These are phyloP conservation scores for Myrmecobius fasciatus DNA, from an alignment of 2,113 vertebrate genomes.

Conservation along the genomic window DNA sequence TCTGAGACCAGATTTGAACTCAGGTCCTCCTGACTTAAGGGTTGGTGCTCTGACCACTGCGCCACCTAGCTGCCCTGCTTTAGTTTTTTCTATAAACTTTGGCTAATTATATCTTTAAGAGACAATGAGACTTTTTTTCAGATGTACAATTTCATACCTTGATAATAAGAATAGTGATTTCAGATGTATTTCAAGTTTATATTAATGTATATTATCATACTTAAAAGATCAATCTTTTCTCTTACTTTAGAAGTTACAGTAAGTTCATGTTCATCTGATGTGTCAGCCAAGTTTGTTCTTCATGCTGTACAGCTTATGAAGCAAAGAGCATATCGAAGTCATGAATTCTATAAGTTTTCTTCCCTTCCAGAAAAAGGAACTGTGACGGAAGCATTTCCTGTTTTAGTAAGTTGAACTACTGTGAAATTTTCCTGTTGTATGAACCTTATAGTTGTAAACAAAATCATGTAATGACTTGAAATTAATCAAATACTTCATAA, in stretches of 20 bases:
- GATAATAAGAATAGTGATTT: not conserved
- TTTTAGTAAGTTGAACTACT: slow-evolving; percentile 87
- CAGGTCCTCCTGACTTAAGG: too few species aligned
- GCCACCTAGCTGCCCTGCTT: too few species aligned
- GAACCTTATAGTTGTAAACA: not conserved
- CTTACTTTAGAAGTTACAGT: slow-evolving; percentile 91
- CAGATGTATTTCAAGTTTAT: not conserved
- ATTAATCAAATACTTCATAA: too few species aligned
- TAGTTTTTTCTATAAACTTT: not conserved
- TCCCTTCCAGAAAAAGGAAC: slow-evolving; percentile 95
- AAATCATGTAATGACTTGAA: not conserved
- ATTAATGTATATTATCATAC: not conserved
- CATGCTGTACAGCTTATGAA: slow-evolving; percentile 96
- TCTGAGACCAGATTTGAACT: too few species aligned
- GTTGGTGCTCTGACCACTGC: too few species aligned
- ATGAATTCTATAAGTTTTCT: slow-evolving; percentile 98
- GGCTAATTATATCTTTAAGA: slow-evolving; percentile 29
- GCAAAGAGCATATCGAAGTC: slow-evolving; percentile 95
- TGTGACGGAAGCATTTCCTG: slow-evolving; percentile 94
- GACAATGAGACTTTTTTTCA: not conserved
- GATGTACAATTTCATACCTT: not conserved
- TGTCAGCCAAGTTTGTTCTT: slow-evolving; percentile 97
- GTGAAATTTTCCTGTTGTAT: not conserved
- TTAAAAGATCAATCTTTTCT: slow-evolving; percentile 21
- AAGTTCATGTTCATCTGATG: slow-evolving; percentile 93